Base-by-base conservation (phyloP, 2,888 invertebrate species). In the Malthinus flaveolus region DNA sequence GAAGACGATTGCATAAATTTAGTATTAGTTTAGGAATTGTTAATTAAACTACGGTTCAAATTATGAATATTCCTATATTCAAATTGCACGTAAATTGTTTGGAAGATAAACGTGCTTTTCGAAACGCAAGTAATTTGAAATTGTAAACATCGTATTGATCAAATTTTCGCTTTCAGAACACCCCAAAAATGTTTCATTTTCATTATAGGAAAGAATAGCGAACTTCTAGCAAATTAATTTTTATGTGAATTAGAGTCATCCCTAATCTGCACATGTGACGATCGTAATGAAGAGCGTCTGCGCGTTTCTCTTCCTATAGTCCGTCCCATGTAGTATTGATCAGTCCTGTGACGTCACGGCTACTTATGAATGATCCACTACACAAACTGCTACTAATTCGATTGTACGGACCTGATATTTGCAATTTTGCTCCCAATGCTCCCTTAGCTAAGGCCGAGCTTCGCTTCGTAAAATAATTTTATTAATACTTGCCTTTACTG, bases 311-410 rank as follows among this genome's bases (percentile, higher is more conserved):
- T 62, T 57, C 33, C 35, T 46, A 34, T 34, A 67, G 66, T 65
- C 64, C 67, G 70, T 66, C 64, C 66, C 68, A 65, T 63, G 66
- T 63, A 54, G 73, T 75, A 75, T 75, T 75, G 75, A 75, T 75
- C 75, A 66, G 67, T 46, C 39, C 49, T 37, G 63, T 75, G 75
- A 75, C 75, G 75, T 75, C 75, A 75, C 71, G 65, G 66, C 68
- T 69, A 73, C 73, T 74, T 71, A 72, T 75, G 74, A 74, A 74
- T 75, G 75, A 75, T 75, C 74, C 70, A 72, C 71, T 73, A 71
- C 69, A 73, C 73, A 72, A 72, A 73, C 71, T 72, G 70, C 70
- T 69, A 69, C 69, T 72, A 74, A 74, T 73, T 72, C 67, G 66
- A 61, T 56, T 61, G 56, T 56, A 56, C 60, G 56, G 49, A 49